Evolutionary conservation across 2,888 invertebrate species (phyloP).

Genomic region (Meteorus colon): DNA sequence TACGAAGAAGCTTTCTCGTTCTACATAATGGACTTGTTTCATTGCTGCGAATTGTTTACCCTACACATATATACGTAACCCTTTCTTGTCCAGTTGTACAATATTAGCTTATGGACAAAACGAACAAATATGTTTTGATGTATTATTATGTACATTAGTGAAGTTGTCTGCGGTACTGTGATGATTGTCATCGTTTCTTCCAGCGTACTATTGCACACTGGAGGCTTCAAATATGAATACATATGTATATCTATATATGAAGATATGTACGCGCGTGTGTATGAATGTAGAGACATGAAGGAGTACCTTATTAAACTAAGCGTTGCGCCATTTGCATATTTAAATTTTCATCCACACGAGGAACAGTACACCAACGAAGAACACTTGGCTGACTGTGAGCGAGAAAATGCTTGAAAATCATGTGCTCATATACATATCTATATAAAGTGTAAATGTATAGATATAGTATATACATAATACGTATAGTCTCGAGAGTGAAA

Average conservation of each 20-base stretch:
- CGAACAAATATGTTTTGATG: conserved; percentile 1
- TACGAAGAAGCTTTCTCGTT: conserved; percentile 24
- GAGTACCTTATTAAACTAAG: conserved; percentile 59
- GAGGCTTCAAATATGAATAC: conserved; percentile 46
- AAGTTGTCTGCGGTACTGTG: conserved; percentile 43
- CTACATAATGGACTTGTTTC: conserved; percentile 47
- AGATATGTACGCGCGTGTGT: conserved; percentile 8
- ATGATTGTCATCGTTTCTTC: conserved; percentile 51
- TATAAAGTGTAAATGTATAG: not conserved
- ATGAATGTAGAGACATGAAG: conserved; percentile 44
- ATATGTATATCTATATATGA: conserved; percentile 31
- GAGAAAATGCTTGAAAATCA: conserved; percentile 26
- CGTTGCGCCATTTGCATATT: conserved; percentile 59
- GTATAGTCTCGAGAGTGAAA: conserved; percentile 31
- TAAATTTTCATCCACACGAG: conserved; percentile 54
- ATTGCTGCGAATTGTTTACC: conserved; percentile 7
- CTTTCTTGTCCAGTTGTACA: conserved; percentile 29
- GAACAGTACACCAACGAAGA: conserved; percentile 29
- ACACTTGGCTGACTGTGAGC: not conserved
- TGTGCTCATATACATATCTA: conserved; percentile 3
- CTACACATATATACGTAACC: conserved; percentile 1
- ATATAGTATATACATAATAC: conserved; percentile 7
- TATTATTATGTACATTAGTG: not conserved
- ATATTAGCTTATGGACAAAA: conserved; percentile 1
- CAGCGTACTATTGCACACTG: conserved; percentile 27